Percentiles rank a stretch among this genome's conserved stretches.
phyloP scores from a whole-genome alignment of 2,113 vertebrate genomes.

The Hemichromis elongatus region DNA sequence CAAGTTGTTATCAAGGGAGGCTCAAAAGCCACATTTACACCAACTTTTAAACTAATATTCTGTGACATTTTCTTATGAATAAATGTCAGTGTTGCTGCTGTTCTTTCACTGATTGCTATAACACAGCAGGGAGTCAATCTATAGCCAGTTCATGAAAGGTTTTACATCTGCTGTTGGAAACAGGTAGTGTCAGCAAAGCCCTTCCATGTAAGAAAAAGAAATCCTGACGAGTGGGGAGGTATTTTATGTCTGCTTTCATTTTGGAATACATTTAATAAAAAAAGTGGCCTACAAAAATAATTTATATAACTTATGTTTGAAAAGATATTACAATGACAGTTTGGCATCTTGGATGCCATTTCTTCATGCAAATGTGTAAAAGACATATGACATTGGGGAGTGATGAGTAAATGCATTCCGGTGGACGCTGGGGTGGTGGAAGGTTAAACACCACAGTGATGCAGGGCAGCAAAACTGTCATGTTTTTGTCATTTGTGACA shows the following conservation, averaged over 20 bases:
- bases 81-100: slow-evolving; percentile 53
- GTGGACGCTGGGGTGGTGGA: neutral
- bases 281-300: neutral
- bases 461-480: neutral
- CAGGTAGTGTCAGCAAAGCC: slow-evolving; percentile 3
- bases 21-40: slow-evolving; percentile 25
- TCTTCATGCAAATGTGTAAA: neutral
- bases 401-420: neutral
- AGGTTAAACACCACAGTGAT: neutral
- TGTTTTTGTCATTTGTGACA: neutral
- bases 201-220: neutral
- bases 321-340: neutral
- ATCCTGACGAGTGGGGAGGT: neutral
- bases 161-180: slow-evolving; percentile 39
- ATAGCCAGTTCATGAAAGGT: slow-evolving; percentile 58
- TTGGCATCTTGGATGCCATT: neutral
- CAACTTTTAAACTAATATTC: slow-evolving; percentile 51
- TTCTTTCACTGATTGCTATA: slow-evolving; percentile 36
- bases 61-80: slow-evolving; percentile 57
- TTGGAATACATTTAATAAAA: neutral
- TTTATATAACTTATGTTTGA: neutral
- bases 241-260: neutral
- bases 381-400: neutral
- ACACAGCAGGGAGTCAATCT: slow-evolving; percentile 52
- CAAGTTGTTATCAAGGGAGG: neutral